phyloP scores from a whole-genome alignment of 2,888 invertebrate genomes.

The Allolobophora icterica region DNA sequence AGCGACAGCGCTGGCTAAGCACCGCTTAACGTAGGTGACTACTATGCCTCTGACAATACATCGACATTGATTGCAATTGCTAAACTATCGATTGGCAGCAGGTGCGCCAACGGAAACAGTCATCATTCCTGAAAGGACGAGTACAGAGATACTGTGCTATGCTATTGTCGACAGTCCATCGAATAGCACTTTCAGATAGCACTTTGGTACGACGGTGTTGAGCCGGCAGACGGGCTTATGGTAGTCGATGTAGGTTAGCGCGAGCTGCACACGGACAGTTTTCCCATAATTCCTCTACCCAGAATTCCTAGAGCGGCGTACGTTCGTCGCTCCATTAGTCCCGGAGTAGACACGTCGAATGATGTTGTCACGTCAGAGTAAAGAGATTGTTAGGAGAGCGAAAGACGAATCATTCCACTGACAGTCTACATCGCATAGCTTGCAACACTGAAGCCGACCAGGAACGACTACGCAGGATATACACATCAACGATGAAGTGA shows the following conservation, averaged over 20 bases:
- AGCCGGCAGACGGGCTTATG: neutral
- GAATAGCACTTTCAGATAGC: neutral
- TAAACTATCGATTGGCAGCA: neutral
- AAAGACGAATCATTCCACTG: neutral
- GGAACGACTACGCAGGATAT: neutral
- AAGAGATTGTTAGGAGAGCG: neutral
- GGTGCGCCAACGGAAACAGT: slow-evolving; percentile 1
- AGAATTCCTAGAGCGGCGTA: neutral
- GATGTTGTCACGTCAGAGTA: neutral
- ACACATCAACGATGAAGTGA: neutral
- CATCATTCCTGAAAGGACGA: neutral
- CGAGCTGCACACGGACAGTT: neutral
- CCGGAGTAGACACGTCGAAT: neutral
- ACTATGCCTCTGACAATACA: neutral
- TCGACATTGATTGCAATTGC: slow-evolving; percentile 23
- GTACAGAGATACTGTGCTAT: neutral
- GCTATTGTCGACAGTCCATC: neutral
- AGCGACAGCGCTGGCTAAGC: neutral
- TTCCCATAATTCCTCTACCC: neutral
- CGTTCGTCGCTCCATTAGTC: neutral
- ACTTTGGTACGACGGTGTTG: neutral
- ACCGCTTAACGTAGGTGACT: slow-evolving; percentile 9
- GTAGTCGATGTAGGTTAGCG: neutral
- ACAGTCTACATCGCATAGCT: neutral
- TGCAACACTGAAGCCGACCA: neutral